Conservation (phyloP, 2,113 vertebrate species). For the Atlantisia rogersi region DNA sequence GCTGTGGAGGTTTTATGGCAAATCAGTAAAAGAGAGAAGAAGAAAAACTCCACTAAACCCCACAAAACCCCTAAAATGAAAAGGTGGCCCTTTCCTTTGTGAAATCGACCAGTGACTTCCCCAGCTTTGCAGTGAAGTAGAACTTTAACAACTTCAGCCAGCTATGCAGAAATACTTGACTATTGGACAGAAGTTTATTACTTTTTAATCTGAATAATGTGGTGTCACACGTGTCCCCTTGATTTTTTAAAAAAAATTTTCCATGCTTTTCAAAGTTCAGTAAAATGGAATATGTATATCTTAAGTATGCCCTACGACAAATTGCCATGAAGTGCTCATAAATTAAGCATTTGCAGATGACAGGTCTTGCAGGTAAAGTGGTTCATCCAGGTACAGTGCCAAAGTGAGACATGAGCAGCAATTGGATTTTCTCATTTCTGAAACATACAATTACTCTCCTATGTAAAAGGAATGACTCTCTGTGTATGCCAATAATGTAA, state of each 20-base stretch:
- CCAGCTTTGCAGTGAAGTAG: background rate
- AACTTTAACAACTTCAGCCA: background rate
- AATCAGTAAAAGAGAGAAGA: background rate
- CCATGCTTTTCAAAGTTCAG: background rate
- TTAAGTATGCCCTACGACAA: background rate
- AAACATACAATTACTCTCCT: background rate
- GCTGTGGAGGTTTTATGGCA: background rate
- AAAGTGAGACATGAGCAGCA: background rate
- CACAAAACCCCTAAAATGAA: background rate
- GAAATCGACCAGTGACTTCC: background rate
- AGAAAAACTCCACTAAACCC: background rate
- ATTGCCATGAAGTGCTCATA: background rate
- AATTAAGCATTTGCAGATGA: background rate
- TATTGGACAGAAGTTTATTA: background rate
- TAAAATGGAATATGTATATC: background rate
- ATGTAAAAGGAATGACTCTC: background rate
- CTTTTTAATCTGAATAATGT: background rate
- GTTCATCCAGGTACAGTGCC: background rate
- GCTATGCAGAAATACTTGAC: background rate
- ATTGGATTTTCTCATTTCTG: conserved; percentile 3
- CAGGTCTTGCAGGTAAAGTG: background rate
- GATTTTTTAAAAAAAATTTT: background rate
- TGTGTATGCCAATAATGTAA: background rate
- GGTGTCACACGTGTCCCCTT: background rate
- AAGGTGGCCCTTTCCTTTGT: background rate